Conservation (phyloP, 2,888 invertebrate genomes). For the Muscina levida region DNA sequence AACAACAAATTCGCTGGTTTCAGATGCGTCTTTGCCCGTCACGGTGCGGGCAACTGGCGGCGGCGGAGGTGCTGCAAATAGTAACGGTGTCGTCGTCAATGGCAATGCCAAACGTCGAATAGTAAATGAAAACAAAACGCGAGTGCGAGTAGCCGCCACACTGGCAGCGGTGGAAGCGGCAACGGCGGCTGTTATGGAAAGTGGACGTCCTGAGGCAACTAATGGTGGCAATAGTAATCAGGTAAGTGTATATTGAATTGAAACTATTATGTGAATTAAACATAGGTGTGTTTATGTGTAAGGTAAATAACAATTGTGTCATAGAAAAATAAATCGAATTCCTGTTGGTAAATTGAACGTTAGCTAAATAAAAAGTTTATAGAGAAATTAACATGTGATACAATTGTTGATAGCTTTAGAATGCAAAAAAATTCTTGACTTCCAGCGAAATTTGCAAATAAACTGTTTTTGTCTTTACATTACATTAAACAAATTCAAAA, state of each 20-base stretch:
- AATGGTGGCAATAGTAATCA: constrained; percentile 31
- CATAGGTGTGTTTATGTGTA: background rate
- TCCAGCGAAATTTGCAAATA: too few species aligned
- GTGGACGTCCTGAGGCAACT: background rate
- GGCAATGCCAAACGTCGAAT: constrained; percentile 55
- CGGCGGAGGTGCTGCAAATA: background rate
- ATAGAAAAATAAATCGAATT: too few species aligned
- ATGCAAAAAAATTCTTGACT: too few species aligned
- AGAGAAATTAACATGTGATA: too few species aligned
- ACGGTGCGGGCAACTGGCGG: constrained; percentile 12
- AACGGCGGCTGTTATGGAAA: constrained; percentile 15
- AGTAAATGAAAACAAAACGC: constrained; percentile 50
- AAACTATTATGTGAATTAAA: background rate
- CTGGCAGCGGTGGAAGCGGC: constrained; percentile 65
- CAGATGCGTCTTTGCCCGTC: constrained; percentile 18
- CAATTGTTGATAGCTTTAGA: too few species aligned
- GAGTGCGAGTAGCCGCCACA: constrained; percentile 62
- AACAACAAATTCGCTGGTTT: constrained; percentile 12
- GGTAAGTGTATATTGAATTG: constrained; percentile 54
- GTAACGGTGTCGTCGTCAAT: background rate
- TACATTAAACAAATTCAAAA: too few species aligned
- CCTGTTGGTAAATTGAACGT: too few species aligned
- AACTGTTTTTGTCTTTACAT: too few species aligned
- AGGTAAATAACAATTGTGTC: too few species aligned
- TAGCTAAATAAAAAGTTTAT: too few species aligned